Conservation (phyloP, 2,888 invertebrate species). For the Petrolisthes cinctipes region DNA sequence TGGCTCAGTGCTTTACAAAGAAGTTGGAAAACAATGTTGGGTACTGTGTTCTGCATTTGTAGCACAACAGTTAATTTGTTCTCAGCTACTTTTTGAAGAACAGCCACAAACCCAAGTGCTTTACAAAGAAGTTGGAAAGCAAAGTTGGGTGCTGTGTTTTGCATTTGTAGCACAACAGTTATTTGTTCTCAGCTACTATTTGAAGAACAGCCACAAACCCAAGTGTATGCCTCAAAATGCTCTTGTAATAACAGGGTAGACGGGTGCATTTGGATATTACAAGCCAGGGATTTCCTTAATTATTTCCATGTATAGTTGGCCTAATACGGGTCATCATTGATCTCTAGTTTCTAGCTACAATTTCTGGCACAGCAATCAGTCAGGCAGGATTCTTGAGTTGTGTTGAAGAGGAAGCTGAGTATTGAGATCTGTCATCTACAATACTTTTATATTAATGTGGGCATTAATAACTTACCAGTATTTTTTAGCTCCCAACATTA, state of each 20-base stretch:
- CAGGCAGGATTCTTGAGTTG: background rate
- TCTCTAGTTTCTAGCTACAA: background rate
- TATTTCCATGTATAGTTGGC: background rate
- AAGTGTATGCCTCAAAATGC: background rate
- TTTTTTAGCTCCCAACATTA: background rate
- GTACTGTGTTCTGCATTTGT: no score
- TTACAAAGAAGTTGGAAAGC: no score
- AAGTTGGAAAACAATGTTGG: no score
- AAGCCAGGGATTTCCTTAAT: background rate
- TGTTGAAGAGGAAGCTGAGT: background rate
- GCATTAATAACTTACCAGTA: background rate
- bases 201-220: no score
- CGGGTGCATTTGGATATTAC: background rate
- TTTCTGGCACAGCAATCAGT: background rate
- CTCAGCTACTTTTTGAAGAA: no score
- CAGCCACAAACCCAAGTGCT: no score
- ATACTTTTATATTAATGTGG: background rate
- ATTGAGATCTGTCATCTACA: background rate
- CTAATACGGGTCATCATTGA: constrained; percentile 7
- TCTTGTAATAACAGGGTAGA: background rate
- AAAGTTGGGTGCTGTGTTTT: no score
- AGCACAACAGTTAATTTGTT: no score
- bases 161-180: no score
- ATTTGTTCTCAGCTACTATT: no score
- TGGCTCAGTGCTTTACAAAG: no score